Evolutionary conservation across 2,113 vertebrate genomes (phyloP).

Genomic region (Pogona vitticeps): DNA sequence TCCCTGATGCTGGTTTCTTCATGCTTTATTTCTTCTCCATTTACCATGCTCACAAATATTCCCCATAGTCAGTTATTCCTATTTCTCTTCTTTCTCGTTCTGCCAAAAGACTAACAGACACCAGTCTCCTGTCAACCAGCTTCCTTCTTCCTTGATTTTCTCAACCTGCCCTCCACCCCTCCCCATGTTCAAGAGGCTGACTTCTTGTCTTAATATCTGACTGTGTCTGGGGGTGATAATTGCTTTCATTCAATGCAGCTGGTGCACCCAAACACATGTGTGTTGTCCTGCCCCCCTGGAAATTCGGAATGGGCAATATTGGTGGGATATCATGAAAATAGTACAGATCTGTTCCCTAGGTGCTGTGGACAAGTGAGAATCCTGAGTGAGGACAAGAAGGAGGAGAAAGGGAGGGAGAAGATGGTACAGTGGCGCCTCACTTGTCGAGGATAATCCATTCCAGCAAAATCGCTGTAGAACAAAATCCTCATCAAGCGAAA

Average conservation of each 20-base stretch:
- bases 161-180: too few relatives aligned
- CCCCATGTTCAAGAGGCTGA: slow-evolving; percentile 47
- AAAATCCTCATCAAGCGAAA: too few relatives aligned
- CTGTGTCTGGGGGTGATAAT: slow-evolving; percentile 65
- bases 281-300: slow-evolving; percentile 26
- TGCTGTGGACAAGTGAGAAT: background rate
- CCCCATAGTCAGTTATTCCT: slow-evolving; percentile 54
- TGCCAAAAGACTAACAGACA: slow-evolving; percentile 73
- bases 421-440: too few relatives aligned
- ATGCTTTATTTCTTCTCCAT: slow-evolving; percentile 4
- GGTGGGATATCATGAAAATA: slow-evolving; percentile 55
- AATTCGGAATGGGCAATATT: slow-evolving; percentile 57
- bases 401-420: background rate
- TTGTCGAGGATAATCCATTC: too few relatives aligned
- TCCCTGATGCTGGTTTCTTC: background rate
- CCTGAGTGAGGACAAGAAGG: slow-evolving; percentile 11
- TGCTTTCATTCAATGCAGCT: slow-evolving; percentile 68
- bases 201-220: slow-evolving; percentile 62
- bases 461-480: too few relatives aligned
- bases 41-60: slow-evolving; percentile 53
- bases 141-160: slow-evolving; percentile 53
- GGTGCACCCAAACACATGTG: slow-evolving; percentile 51
- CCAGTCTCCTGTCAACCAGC: slow-evolving; percentile 60
- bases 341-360: slow-evolving; percentile 11
- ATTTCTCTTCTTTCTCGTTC: slow-evolving; percentile 55